Percentiles rank a stretch among this genome's conserved stretches.
Evolutionary conservation across 30 jellyfish, hydroid and myxozoan genomes (phyloP).

Genomic region (Cassiopea xamachana): DNA sequence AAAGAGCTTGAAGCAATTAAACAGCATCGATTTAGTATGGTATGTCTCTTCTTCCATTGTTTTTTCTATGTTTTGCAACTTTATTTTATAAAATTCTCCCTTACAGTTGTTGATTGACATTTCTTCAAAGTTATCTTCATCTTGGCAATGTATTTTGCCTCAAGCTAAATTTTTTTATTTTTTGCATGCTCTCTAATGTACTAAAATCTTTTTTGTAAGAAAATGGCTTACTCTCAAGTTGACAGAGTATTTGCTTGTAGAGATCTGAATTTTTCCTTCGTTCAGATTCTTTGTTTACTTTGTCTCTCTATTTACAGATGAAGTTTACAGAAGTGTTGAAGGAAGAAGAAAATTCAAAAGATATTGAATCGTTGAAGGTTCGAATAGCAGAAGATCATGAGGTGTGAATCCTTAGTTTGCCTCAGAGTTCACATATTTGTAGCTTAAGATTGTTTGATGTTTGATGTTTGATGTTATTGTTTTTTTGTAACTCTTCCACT

Average conservation of each 20-base stretch:
- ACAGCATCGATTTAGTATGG: constrained; percentile 80
- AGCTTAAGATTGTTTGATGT: background rate
- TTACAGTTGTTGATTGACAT: too few species aligned
- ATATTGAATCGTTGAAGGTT: constrained; percentile 45
- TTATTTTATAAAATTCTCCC: too few species aligned
- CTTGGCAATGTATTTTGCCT: too few species aligned
- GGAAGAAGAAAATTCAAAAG: constrained; percentile 46
- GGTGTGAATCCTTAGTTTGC: constrained; percentile 40
- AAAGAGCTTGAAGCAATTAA: constrained; percentile 66
- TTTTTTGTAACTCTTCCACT: too few species aligned
- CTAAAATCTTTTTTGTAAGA: too few species aligned
- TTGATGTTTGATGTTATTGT: background rate
- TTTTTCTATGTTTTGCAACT: background rate
- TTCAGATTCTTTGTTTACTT: background rate
- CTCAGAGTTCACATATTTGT: background rate
- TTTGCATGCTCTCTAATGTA: too few species aligned
- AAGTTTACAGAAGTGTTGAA: constrained; percentile 32
- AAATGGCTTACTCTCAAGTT: too few species aligned
- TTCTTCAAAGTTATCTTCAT: too few species aligned
- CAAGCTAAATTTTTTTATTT: too few species aligned
- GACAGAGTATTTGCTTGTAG: too few species aligned
- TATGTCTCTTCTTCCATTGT: background rate
- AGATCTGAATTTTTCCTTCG: too few species aligned
- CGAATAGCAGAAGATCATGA: constrained; percentile 66
- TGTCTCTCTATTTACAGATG: constrained; percentile 23